A percentile compares a stretch with the other conserved stretches of the same genome.
Evolutionary conservation across 2,888 invertebrate genomes (phyloP).

Genomic region (Trichogramma dendrolimi): DNA sequence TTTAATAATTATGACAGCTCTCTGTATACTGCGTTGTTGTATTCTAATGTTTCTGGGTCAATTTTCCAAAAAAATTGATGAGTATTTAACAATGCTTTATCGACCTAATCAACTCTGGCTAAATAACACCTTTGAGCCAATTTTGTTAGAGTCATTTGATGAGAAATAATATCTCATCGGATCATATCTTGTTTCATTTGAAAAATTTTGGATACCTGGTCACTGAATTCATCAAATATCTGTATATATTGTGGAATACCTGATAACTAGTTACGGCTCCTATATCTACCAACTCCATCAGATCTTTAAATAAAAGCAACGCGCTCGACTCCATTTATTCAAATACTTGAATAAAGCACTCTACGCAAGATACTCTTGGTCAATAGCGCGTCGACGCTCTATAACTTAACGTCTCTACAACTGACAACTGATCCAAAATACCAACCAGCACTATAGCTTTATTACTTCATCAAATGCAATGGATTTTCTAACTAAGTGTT

Average conservation of each 20-base stretch:
- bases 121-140: conserved; percentile 96
- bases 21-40: conserved; percentile 79
- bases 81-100: conserved; percentile 88
- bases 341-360: conserved; percentile 97
- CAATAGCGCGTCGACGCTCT: too few species aligned
- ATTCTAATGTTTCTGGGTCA: conserved; percentile 75
- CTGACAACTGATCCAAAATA: conserved; percentile 97
- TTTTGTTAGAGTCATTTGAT: conserved; percentile 92
- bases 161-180: conserved; percentile 88
- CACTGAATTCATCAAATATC: conserved; percentile 96
- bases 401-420: conserved; percentile 93
- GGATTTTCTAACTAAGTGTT: conserved; percentile 87
- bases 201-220: conserved; percentile 93
- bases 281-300: conserved; percentile 57
- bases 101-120: conserved; percentile 89
- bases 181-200: conserved; percentile 94
- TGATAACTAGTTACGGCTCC: conserved; percentile 57
- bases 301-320: conserved; percentile 79
- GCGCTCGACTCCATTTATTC: conserved; percentile 93
- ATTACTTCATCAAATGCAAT: conserved; percentile 90
- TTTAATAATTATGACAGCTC: conserved; percentile 90
- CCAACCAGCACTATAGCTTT: conserved; percentile 89
- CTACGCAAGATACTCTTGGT: conserved; percentile 99
- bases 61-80: conserved; percentile 86
- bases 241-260: conserved; percentile 82